Base-by-base conservation (phyloP, 1,140 invertebrate species). In the Carcinoscorpius rotundicauda region DNA sequence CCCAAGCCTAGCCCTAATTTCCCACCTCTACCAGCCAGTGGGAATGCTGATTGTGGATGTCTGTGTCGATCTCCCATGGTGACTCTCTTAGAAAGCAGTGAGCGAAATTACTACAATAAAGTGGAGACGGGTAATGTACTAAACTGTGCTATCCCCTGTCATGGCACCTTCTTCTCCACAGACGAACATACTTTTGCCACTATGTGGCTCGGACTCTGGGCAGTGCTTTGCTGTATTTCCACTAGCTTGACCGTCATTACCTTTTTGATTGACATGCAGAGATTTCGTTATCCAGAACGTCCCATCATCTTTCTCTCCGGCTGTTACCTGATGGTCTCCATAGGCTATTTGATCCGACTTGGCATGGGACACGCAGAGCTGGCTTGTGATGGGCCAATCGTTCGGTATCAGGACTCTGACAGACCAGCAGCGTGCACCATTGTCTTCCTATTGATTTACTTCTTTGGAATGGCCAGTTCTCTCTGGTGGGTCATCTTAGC, bases 401-500 rank as follows among this genome's bases (percentile, higher is more conserved):
- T 83, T 58, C 70, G 78, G 51, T 78, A 82, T 66, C 88, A 65
- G 80, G 83, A 51, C 81, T 84, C 71, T 81, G 83, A 68, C 85
- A 85, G 1, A 82, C 82, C 78, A 74, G 85, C 84, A 56, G 80
- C 85, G 0, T 96, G 92, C 78, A 89, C 89, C 3, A 80, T 89
- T 11, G 88, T 93, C 59, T 95, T 95, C 76, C 80, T 94, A 29
- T 82, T 95, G 64, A 86, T 93, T 4, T 95, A 94, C 79, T 94
- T 92, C 80, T 94, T 93, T 76, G 90, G 90, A 49, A 94, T 94
- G 90, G 90, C 91, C 8, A 92, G 89, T 0, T 91, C 89, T 49
- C 87, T 94, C 56, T 95, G 92, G 79, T 96, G 93, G 93, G 91
- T 96, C n/a, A 85, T 96, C 49, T 78, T 97, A 1, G 88, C 91